Evolutionary conservation across 2,888 invertebrate genomes (phyloP).

Genomic region (Tetanocera ferruginea): DNA sequence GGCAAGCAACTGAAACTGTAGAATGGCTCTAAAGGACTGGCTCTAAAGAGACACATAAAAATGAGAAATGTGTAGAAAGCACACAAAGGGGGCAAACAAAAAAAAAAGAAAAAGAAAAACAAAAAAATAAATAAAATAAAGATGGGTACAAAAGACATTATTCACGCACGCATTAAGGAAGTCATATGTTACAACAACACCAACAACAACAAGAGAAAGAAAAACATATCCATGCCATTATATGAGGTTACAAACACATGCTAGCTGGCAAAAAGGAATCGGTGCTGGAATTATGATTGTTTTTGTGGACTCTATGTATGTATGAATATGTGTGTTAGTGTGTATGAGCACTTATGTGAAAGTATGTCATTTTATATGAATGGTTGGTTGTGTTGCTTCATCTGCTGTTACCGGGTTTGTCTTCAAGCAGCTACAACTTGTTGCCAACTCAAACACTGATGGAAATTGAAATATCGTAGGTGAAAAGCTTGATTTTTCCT

Average conservation of each 20-base stretch:
- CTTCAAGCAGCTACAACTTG: constrained; percentile 27
- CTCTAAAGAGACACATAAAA: neutral
- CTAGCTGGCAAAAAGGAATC: neutral
- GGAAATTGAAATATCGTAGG: constrained; percentile 27
- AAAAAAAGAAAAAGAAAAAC: neutral
- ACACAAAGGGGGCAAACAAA: neutral
- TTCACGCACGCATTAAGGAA: constrained; percentile 25
- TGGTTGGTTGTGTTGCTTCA: neutral
- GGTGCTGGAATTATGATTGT: constrained; percentile 26
- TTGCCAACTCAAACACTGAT: constrained; percentile 7
- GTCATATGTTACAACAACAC: constrained; percentile 29
- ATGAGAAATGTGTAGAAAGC: neutral
- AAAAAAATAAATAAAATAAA: neutral
- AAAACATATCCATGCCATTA: neutral
- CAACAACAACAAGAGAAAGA: neutral
- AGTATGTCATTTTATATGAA: neutral
- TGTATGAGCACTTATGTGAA: neutral
- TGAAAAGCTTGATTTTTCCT: constrained; percentile 1
- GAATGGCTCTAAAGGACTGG: neutral
- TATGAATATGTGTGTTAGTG: neutral
- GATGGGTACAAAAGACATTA: neutral
- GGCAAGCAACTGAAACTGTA: neutral
- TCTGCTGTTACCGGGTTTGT: neutral
- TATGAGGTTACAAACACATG: constrained; percentile 6
- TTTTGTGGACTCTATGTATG: constrained; percentile 1